Evolutionary conservation across 2,888 invertebrate species (phyloP), one percentile per base, ranked within the genome.

Genomic region (Hydroisotoma schaefferi): DNA sequence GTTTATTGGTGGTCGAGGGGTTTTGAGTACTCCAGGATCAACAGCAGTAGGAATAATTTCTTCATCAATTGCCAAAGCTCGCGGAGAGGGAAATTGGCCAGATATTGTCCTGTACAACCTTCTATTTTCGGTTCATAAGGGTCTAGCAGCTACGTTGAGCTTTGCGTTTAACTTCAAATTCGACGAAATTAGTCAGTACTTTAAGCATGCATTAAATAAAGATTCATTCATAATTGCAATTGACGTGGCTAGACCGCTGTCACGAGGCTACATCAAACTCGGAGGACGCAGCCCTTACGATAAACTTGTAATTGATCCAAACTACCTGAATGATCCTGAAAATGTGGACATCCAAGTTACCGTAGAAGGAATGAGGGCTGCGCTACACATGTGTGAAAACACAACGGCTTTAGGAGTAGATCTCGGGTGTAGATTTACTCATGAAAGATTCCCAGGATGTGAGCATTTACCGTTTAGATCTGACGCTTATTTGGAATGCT

Each of bases 1-100:
- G 61, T 57, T 57, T 40, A 40, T 49, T 0, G n/a, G 38, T 2
- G 70, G 70, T 5, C 28, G 37, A 6, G 71, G 71, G 5, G 10
- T 47, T 0, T 26, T 70, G 4, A 43, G 63, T 1, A 53, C 56
- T 22, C 54, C 67, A 2, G 62, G 63, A 15, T 37, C 33, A 15
- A 57, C 63, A 4, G 66, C 65, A 0, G 59, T 59, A 2, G 71
- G 66, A 5, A 44, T 61, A 2, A 48, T 70, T 22, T 43, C 66
- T 0, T 63, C 66, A 3, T 52, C 55, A 6, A 22, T 56, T 2
- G 71, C 71, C 0, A 69, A 57, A 55, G 57, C 57, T 6, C 47
- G 62, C n/a, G 65, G 62, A 10, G 58, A 65, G 56, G 25, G 2
- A 26, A 54, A 47, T 3, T 65, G 65, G 65, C 62, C 65, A 1